These are phyloP conservation scores for Callosobruchus maculatus DNA, from an alignment of 2,888 invertebrate species.

Conservation along the genomic window DNA sequence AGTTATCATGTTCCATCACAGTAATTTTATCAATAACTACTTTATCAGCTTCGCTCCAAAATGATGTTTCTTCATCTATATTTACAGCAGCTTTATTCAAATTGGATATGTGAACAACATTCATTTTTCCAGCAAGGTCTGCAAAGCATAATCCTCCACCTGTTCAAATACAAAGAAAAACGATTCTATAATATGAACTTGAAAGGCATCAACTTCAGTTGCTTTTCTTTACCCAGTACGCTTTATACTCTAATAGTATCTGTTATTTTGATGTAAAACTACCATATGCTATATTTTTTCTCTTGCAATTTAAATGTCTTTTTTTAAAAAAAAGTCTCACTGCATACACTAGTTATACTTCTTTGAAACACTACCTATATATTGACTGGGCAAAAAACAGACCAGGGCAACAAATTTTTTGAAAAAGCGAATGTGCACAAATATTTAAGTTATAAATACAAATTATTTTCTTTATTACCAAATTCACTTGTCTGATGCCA, in stretches of 20 bases:
- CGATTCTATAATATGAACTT: too few relatives aligned
- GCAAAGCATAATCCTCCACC: constrained; percentile 37
- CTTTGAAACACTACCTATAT: too few relatives aligned
- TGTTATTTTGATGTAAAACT: too few relatives aligned
- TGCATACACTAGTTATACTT: too few relatives aligned
- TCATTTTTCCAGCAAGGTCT: constrained; percentile 35
- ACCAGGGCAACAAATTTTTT: too few relatives aligned
- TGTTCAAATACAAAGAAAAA: constrained; percentile 16
- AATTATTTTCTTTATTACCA: constrained; percentile 21
- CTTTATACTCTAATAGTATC: too few relatives aligned
- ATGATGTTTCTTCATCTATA: constrained; percentile 23
- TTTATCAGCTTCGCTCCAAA: constrained; percentile 32
- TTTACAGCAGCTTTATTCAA: constrained; percentile 26
- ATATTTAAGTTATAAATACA: constrained; percentile 6
- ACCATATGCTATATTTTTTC: too few relatives aligned
- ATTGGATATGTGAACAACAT: constrained; percentile 31
- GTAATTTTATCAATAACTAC: constrained; percentile 35
- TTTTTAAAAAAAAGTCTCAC: too few relatives aligned
- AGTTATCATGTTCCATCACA: constrained; percentile 26
- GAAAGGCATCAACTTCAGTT: too few relatives aligned
- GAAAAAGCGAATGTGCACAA: constrained; percentile 3
- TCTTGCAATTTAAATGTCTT: too few relatives aligned
- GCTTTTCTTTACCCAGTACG: too few relatives aligned
- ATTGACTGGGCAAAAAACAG: too few relatives aligned
- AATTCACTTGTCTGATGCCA: constrained; percentile 31